Evolutionary conservation across 2,797 vertebrate species (phyloP), one percentile per base, ranked within the genome.

Genomic region (Coccyzus lansbergi): DNA sequence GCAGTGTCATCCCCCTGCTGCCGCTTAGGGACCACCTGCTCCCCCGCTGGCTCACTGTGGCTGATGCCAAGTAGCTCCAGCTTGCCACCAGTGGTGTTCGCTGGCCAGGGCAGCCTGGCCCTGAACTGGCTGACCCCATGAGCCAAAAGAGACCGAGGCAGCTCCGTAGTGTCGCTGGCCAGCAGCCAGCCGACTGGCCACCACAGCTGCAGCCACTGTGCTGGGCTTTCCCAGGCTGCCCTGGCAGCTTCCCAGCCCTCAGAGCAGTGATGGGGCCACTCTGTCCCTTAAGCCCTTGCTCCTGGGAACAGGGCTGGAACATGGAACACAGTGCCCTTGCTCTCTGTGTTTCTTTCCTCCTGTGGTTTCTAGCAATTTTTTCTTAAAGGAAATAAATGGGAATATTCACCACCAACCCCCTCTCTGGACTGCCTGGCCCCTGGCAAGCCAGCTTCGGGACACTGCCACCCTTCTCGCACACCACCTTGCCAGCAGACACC

Each of bases 381-480:
- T 76, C 62, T 82, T 40, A 60, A 55, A 92, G 59, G 25, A 82
- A 93, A 79, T 88, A 95, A 93, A 86, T 31, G 42, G 38, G 77
- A 93, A 86, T 83, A 49, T 58, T 75, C 1, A 5, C 59, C 77
- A 82, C 36, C 5, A 4, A 53, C 26, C 33, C 16, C n/a, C 17
- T 2, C 42, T 33, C 33, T 53, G 55, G 72, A 60, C 76, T 81
- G 63, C 56, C 58, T 4, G 5, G 52, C 56, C 26, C 16, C 16
- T 1, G 4, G 24, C 0, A 2, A 2, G 2, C 34, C 70, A 62
- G 59, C 44, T 63, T 40, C 4, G 0, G 0, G 75, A 25, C 31
- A 38, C 38, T 33, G 48, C 42, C 53, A 36, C 14, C 20, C 28
- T 15, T 33, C 44, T 78, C 52, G 75, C 60, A 77, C n/a, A 31